Base-by-base conservation (phyloP, 2,797 vertebrate species). In the Leuciscus waleckii region DNA sequence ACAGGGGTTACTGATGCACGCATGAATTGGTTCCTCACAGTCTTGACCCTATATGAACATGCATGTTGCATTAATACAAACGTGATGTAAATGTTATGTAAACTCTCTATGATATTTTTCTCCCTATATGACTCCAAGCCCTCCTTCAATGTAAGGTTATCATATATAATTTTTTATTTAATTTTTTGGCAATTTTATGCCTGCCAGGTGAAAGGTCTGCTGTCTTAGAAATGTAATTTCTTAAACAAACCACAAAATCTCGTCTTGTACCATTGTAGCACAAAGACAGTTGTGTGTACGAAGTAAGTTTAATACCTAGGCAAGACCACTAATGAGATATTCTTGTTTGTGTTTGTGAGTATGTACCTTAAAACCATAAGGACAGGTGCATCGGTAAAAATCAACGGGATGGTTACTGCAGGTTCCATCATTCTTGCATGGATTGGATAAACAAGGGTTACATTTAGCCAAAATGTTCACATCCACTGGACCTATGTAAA, bases 341-440 rank as follows among this genome's bases (percentile, higher is more conserved):
- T 56, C 49, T 71, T 83, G 13, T 71, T 32, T 63, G 32, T 35
- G 23, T 32, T 21, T 61, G 19, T 73, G 75, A 79, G 41, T 63
- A 23, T 32, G n/a, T 92, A 98, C 98, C 97, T 99, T 99, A 91
- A 98, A 99, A 86, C 98, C 98, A 83, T 97, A 99, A 0, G 98
- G 98, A 84, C 98, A 99, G 84, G 96, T 97, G 90, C 98, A 99
- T 89, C 97, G 95, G 86, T 99, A 99, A 93, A 97, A 99, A 90
- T 98, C 95, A 74, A 99, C 97, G 0, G 98, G 97, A 89, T 99
- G 98, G 35, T 95, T 97, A 87, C 96, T 96, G 92, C 98, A 99
- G 21, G 97, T 98, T 83, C 98, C 98, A 26, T 99, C 97, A 29
- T 99, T 99, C 92, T 96, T 97, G 93, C 98, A 99, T 0, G 98